Evolutionary conservation across 2,888 invertebrate genomes (phyloP).

Genomic region (Listrodromus nycthemerus): DNA sequence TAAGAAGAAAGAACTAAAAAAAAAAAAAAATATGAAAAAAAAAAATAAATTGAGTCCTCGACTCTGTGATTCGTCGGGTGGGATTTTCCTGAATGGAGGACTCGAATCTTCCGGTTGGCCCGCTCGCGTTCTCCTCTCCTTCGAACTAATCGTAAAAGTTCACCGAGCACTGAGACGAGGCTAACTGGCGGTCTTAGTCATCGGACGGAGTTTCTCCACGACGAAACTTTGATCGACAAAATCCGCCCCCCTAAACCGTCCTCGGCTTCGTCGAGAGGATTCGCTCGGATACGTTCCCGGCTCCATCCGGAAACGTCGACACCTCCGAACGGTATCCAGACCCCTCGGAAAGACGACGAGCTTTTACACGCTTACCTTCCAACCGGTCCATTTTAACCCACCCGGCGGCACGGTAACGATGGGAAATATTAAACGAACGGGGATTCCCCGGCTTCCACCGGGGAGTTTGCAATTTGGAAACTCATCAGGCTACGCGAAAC

Average conservation of each 20-base stretch:
- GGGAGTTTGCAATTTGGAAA: conserved; percentile 29
- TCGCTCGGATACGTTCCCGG: background rate
- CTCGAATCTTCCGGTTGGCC: background rate
- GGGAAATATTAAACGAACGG: no score
- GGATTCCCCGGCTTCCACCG: background rate
- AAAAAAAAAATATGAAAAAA: no score
- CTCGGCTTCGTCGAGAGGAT: background rate
- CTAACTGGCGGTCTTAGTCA: no score
- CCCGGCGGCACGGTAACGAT: background rate
- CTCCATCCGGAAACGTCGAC: conserved; percentile 10
- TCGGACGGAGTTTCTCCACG: conserved; percentile 4
- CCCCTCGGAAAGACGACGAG: conserved; percentile 5
- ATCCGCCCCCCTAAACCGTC: conserved; percentile 35
- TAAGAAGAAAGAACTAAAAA: no score
- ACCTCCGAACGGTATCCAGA: conserved; percentile 5
- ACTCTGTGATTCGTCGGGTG: no score
- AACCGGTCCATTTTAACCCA: background rate
- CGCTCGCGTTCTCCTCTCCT: conserved; percentile 19
- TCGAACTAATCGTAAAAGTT: conserved; percentile 57
- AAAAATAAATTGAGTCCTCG: no score
- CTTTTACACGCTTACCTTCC: background rate
- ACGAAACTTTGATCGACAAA: conserved; percentile 56
- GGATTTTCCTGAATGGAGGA: background rate
- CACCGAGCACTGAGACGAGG: background rate
- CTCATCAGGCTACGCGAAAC: conserved; percentile 20